These are phyloP conservation scores for Porites australiensis DNA, from an alignment of 64 coral and sea anemone genomes.

Conservation along the genomic window DNA sequence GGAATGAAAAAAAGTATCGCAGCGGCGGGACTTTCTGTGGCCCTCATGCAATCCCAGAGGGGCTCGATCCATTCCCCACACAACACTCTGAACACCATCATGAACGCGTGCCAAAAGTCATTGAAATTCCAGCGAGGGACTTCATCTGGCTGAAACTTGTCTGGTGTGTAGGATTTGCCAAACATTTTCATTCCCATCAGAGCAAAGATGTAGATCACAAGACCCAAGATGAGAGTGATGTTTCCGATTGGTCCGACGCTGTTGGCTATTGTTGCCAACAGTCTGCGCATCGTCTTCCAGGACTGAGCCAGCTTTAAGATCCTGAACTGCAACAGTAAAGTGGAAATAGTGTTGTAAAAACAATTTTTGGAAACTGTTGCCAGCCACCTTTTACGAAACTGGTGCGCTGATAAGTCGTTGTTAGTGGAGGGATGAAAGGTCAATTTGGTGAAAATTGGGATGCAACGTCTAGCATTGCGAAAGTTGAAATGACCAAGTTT, in stretches of 20 bases:
- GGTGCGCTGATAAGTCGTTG: too few species aligned
- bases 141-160: conserved; percentile 65
- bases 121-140: conserved; percentile 92
- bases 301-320: conserved; percentile 86
- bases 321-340: conserved; percentile 55
- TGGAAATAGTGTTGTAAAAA: background rate
- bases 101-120: conserved; percentile 90
- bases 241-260: conserved; percentile 83
- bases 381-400: too few species aligned
- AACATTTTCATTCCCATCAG: conserved; percentile 84
- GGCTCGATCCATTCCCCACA: conserved; percentile 92
- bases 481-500: too few species aligned
- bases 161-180: conserved; percentile 74
- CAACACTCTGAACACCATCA: conserved; percentile 86
- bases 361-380: too few species aligned
- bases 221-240: conserved; percentile 82
- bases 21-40: conserved; percentile 36
- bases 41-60: conserved; percentile 88
- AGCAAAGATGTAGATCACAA: conserved; percentile 91
- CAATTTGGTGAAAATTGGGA: too few species aligned
- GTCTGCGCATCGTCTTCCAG: conserved; percentile 84
- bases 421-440: too few species aligned
- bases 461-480: too few species aligned
- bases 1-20: conserved; percentile 80
- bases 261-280: conserved; percentile 72